Base-by-base conservation (phyloP, 2,797 vertebrate species). In the Peromyscus attwateri region DNA sequence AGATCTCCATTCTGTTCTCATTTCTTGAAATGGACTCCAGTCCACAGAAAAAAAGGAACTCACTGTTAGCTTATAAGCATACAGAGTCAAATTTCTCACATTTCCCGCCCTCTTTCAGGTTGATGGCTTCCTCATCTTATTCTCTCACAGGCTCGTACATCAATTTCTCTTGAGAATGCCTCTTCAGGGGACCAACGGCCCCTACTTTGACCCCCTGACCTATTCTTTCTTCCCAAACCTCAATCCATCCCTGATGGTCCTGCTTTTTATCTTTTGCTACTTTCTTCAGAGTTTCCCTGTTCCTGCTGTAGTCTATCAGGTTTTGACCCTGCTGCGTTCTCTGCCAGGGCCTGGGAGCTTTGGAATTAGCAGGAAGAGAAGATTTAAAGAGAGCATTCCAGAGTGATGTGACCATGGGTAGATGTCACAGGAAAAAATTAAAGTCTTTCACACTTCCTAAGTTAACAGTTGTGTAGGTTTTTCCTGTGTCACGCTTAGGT, bases 401-500 rank as follows among this genome's bases (percentile, higher is more conserved):
- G n/a, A 52, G 91, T 85, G 68, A 3, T 94, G 77, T 92, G 91
- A 91, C 73, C 46, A 71, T 68, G 71, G 76, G 37, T 66, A 92
- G 73, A 25, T 16, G 52, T 87, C 34, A 83, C 52, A 19, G 55
- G 37, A 34, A 84, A 46, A 80, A 79, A 80, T 71, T 55, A 23
- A 82, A 89, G 75, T 57, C 43, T 92, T 84, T 87, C 23, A 83
- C 11, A 77, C 70, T 93, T 92, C 81, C 40, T 90, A 94, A 73
- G 46, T 90, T 29, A 93, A 85, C 31, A 62, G 7, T 91, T 91
- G 11, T 81, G 2, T 40, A 64, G 91, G 46, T 62, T 62, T 93
- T 96, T 97, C 87, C 94, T 96, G n/a, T 82, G 43, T 91, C 83
- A 77, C 62, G 31, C 92, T 77, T 76, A 73, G n/a, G n/a, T 82